A percentile compares a stretch with the other conserved stretches of the same genome.
phyloP scores from a whole-genome alignment of 2,113 vertebrate species.

The Mastomys natalensis region DNA sequence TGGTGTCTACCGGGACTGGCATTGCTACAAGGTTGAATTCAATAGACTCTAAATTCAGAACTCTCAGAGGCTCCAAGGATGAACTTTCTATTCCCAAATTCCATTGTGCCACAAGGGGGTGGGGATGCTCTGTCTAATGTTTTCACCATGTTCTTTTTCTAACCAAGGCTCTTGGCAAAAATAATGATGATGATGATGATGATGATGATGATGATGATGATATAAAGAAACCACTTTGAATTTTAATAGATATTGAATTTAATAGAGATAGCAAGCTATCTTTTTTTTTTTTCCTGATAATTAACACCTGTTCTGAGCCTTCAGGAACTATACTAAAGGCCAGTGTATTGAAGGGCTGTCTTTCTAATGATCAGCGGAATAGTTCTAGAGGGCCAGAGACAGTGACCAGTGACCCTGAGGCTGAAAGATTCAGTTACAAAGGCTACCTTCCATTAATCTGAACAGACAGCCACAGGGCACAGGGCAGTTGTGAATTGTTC shows the following conservation, averaged over 20 bases:
- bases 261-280: conserved; percentile 73
- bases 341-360: conserved; percentile 77
- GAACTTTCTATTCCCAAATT: conserved; percentile 79
- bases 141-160: conserved; percentile 22
- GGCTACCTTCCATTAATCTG: conserved; percentile 87
- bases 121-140: conserved; percentile 86
- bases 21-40: conserved; percentile 54
- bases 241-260: conserved; percentile 76
- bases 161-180: conserved; percentile 46
- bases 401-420: conserved; percentile 79
- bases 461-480: conserved; percentile 84
- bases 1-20: neutral
- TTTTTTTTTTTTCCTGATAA: conserved; percentile 78
- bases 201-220: neutral
- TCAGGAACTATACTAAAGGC: conserved; percentile 74
- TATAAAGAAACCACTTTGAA: conserved; percentile 53
- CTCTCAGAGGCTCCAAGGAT: conserved; percentile 61
- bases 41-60: conserved; percentile 66
- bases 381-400: conserved; percentile 76
- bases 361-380: conserved; percentile 75
- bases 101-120: conserved; percentile 88
- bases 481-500: conserved; percentile 67
- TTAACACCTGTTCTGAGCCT: conserved; percentile 85
- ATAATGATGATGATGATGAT: conserved; percentile 4
- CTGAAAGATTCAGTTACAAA: conserved; percentile 87